phyloP scores from a whole-genome alignment of 2,797 vertebrate genomes.

The Darevskia nairensis region DNA sequence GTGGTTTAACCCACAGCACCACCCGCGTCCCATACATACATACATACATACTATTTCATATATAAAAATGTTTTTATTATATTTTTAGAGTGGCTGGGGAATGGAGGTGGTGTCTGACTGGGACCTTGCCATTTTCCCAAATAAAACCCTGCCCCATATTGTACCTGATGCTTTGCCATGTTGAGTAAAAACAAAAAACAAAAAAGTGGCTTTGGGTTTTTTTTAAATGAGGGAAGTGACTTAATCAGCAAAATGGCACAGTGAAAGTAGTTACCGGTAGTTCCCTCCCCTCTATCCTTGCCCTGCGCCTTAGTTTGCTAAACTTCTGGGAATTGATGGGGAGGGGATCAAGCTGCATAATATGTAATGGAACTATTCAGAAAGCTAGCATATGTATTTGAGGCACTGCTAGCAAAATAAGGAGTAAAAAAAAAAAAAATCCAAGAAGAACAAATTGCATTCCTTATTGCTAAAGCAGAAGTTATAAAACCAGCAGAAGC shows the following conservation, averaged over 20 bases:
- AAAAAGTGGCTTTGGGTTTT: too few species aligned
- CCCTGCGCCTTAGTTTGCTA: background rate
- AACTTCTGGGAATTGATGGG: background rate
- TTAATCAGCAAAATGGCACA: background rate
- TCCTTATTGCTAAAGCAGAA: accelerated
- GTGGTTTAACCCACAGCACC: too few species aligned
- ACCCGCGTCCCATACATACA: too few species aligned
- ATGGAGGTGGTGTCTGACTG: too few species aligned
- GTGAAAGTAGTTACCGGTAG: background rate
- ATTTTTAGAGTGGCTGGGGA: too few species aligned
- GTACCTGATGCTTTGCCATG: too few species aligned
- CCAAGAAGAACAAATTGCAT: background rate
- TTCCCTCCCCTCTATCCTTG: background rate
- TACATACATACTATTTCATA: too few species aligned
- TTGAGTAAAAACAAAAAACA: too few species aligned
- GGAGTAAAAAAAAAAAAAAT: accelerated
- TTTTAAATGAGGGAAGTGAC: too few species aligned
- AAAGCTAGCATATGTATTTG: background rate
- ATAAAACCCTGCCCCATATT: too few species aligned
- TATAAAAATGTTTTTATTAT: too few species aligned
- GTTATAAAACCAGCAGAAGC: accelerated
- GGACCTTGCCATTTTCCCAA: too few species aligned
- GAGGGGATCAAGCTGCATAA: background rate
- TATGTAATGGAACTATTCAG: background rate
- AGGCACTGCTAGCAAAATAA: background rate